A percentile compares a stretch with the other conserved stretches of the same genome.
These are phyloP conservation scores for roundworm (Caenorhabditis elegans) DNA, from an alignment of 1,140 invertebrate species.

Conservation along the genomic window DNA sequence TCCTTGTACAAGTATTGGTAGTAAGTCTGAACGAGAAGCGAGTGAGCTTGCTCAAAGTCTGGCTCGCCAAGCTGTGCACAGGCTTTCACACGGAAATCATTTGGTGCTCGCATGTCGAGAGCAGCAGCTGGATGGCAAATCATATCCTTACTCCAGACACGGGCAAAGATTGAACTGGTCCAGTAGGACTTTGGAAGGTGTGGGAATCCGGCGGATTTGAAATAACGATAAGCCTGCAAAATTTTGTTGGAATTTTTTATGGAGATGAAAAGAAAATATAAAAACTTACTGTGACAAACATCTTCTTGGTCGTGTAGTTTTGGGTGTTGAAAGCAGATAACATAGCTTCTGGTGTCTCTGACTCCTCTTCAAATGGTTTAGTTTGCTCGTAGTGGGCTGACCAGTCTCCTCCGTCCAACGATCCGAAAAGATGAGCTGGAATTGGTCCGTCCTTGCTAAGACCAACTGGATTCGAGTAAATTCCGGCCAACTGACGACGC, in stretches of 20 bases:
- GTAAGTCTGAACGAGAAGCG: slow-evolving; percentile 47
- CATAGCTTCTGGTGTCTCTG: slow-evolving; percentile 44
- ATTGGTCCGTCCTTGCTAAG: slow-evolving; percentile 70
- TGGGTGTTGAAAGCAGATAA: slow-evolving; percentile 38
- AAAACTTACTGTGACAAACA: slow-evolving; percentile 41
- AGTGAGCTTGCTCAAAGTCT: slow-evolving; percentile 47
- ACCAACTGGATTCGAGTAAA: slow-evolving; percentile 48
- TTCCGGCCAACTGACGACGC: slow-evolving; percentile 48
- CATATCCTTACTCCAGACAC: slow-evolving; percentile 53
- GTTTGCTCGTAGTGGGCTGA: slow-evolving; percentile 48
- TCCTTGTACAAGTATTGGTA: slow-evolving; percentile 51
- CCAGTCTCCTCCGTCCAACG: slow-evolving; percentile 48
- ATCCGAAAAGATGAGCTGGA: slow-evolving; percentile 73
- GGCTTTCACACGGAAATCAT: slow-evolving; percentile 51
- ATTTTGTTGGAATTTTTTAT: neutral
- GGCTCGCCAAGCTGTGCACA: slow-evolving; percentile 50
- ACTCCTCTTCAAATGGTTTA: slow-evolving; percentile 49
- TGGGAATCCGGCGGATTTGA: slow-evolving; percentile 50
- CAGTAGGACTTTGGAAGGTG: slow-evolving; percentile 47
- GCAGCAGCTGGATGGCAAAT: slow-evolving; percentile 50
- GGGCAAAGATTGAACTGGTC: slow-evolving; percentile 49
- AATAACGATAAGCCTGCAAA: slow-evolving; percentile 49
- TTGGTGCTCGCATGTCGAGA: slow-evolving; percentile 50
- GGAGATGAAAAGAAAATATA: neutral
- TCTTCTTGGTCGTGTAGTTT: slow-evolving; percentile 49